Conservation (phyloP, 2,113 vertebrate species). For the Crypturellus undulatus region DNA sequence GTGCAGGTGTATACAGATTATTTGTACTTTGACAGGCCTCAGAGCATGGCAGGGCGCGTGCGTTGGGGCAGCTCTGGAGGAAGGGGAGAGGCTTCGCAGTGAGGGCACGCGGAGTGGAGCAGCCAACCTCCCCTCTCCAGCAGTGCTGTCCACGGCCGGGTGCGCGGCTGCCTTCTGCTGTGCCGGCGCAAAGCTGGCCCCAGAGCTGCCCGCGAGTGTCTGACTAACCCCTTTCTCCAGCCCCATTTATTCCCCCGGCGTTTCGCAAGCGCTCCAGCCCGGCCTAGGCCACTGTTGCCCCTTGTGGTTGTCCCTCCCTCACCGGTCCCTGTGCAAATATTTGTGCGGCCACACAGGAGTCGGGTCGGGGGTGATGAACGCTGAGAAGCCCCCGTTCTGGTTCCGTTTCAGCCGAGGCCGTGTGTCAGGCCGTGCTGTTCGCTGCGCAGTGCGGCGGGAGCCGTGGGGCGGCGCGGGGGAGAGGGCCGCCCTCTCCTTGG, state of each 20-base stretch:
- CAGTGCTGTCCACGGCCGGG: neutral
- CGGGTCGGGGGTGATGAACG: neutral
- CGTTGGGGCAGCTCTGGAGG: neutral
- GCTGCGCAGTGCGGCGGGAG: neutral
- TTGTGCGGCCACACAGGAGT: neutral
- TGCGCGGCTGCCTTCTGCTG: neutral
- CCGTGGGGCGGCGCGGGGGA: neutral
- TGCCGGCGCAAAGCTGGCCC: neutral
- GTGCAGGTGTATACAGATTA: neutral
- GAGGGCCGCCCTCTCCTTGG: neutral
- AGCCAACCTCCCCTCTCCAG: neutral
- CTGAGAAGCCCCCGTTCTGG: neutral
- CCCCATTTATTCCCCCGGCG: accelerated
- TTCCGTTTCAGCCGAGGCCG: neutral
- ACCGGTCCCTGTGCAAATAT: neutral
- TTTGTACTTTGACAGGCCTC: neutral
- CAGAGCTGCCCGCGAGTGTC: neutral
- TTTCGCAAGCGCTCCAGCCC: neutral
- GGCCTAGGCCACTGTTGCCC: neutral
- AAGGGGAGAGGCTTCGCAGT: neutral
- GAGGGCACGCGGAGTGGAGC: neutral
- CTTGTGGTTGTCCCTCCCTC: neutral
- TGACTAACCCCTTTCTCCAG: neutral
- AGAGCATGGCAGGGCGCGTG: neutral
- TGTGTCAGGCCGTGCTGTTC: neutral